These are phyloP conservation scores for Heliothis peltigera DNA, from an alignment of 2,888 invertebrate species.

Conservation along the genomic window DNA sequence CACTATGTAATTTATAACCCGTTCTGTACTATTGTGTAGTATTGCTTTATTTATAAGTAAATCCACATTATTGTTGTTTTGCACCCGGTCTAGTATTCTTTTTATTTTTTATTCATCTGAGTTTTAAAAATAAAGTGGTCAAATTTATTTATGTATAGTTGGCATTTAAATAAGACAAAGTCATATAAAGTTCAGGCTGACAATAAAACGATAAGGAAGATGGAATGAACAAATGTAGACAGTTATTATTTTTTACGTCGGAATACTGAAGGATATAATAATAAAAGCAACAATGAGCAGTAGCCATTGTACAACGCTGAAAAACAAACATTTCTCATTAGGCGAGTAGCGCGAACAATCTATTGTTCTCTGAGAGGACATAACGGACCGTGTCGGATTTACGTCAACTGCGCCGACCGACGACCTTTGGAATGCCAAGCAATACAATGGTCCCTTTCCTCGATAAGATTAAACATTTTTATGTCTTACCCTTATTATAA, in stretches of 20 bases:
- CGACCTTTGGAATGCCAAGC: slow-evolving; percentile 76
- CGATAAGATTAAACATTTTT: slow-evolving; percentile 20
- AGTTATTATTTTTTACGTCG: slow-evolving; percentile 72
- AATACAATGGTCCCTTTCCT: slow-evolving; percentile 44
- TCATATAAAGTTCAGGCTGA: slow-evolving; percentile 22
- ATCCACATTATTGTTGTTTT: slow-evolving; percentile 30
- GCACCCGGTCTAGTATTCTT: slow-evolving; percentile 25
- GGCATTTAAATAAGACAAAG: slow-evolving; percentile 27
- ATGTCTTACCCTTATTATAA: slow-evolving; percentile 3
- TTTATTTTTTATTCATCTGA: slow-evolving; percentile 12
- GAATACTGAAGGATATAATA: slow-evolving; percentile 75
- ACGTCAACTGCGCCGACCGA: slow-evolving; percentile 80
- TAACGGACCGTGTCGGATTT: slow-evolving; percentile 87
- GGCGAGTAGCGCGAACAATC: slow-evolving; percentile 83
- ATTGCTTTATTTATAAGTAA: slow-evolving; percentile 18
- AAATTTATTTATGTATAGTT: slow-evolving; percentile 19
- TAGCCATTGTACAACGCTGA: slow-evolving; percentile 83
- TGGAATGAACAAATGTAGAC: slow-evolving; percentile 34
- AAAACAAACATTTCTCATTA: slow-evolving; percentile 89
- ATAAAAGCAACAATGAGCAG: slow-evolving; percentile 81
- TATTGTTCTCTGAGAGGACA: slow-evolving; percentile 86
- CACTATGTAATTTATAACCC: slow-evolving; percentile 72
- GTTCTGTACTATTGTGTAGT: slow-evolving; percentile 62
- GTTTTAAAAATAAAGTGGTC: slow-evolving; percentile 28
- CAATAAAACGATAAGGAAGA: slow-evolving; percentile 27